Evolutionary conservation across 2,113 vertebrate genomes (phyloP).

Genomic region (Siniperca chuatsi): DNA sequence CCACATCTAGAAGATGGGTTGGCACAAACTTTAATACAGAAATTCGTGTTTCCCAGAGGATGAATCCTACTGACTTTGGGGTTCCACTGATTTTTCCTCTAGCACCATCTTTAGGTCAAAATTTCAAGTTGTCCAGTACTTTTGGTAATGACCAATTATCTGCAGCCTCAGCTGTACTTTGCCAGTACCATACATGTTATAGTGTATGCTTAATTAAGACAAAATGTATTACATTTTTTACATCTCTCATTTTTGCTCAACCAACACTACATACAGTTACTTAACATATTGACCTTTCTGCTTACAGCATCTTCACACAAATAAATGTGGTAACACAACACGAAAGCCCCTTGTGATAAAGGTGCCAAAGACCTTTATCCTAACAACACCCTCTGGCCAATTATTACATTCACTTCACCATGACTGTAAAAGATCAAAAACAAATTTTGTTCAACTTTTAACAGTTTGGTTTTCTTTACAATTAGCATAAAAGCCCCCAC

Average conservation of each 20-base stretch:
- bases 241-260: neutral
- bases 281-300: neutral
- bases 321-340: neutral
- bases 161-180: no score
- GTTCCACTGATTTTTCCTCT: neutral
- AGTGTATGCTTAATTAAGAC: neutral
- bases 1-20: neutral
- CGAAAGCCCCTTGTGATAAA: neutral
- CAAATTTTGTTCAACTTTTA: neutral
- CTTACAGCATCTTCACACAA: neutral
- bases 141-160: neutral
- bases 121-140: neutral
- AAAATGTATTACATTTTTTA: neutral
- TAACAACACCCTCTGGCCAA: neutral
- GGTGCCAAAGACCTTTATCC: neutral
- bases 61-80: neutral
- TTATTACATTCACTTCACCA: neutral
- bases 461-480: neutral
- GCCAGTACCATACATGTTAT: neutral
- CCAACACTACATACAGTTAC: no score
- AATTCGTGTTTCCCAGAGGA: neutral
- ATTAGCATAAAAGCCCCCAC: neutral
- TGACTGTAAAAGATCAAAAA: neutral
- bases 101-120: neutral
- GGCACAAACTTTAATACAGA: neutral